Evolutionary conservation across 2,888 invertebrate species (phyloP).

Genomic region (Unio pictorum): DNA sequence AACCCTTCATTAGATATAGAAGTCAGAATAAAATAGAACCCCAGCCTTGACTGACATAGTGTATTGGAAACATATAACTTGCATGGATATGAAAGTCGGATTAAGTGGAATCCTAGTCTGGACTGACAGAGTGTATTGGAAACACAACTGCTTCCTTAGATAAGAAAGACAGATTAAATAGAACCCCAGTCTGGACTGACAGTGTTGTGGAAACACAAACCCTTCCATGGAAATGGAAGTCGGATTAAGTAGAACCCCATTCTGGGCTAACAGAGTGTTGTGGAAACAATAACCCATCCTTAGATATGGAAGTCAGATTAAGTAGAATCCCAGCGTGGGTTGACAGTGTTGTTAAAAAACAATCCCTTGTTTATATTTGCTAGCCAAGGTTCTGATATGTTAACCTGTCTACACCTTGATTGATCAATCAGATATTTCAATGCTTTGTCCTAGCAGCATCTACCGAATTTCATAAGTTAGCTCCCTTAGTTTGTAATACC

Average conservation of each 20-base stretch:
- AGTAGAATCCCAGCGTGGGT: too few species aligned
- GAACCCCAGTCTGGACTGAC: conserved; percentile 99
- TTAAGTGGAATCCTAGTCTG: conserved; percentile 89
- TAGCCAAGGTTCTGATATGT: too few species aligned
- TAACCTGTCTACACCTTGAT: too few species aligned
- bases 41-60: conserved; percentile 99
- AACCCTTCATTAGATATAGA: conserved; percentile 37
- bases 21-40: conserved; percentile 77
- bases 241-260: conserved; percentile 83
- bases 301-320: conserved; percentile 5
- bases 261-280: conserved; percentile 97
- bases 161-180: conserved; percentile 44
- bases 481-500: too few species aligned
- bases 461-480: too few species aligned
- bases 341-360: too few species aligned
- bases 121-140: conserved; percentile 98
- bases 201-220: conserved; percentile 87
- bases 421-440: too few species aligned
- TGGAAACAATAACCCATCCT: conserved; percentile 81
- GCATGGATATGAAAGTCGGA: conserved; percentile 1
- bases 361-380: too few species aligned
- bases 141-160: conserved; percentile 73
- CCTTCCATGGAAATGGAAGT: conserved; percentile 8
- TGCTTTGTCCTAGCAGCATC: too few species aligned
- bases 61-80: conserved; percentile 84